phyloP scores from a whole-genome alignment of 2,797 vertebrate species.

The Moxostoma hubbsi region DNA sequence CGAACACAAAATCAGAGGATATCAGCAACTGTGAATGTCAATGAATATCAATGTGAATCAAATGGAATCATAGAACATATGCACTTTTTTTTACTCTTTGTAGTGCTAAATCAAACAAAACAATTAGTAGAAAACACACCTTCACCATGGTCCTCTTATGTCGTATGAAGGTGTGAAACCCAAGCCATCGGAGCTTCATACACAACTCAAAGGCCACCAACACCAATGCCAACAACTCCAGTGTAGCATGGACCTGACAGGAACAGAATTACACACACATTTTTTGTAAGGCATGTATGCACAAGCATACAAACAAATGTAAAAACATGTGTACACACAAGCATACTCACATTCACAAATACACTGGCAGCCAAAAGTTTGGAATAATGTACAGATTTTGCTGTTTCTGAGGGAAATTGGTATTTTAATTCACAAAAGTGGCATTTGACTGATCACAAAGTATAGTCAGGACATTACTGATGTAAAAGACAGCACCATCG shows the following conservation, averaged over 20 bases:
- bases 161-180: conserved; percentile 90
- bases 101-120: too few species aligned
- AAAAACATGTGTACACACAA: too few species aligned
- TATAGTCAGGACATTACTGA: too few species aligned
- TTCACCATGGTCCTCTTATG: conserved; percentile 99
- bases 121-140: conserved; percentile 67
- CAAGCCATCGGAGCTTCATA: conserved; percentile 97
- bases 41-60: neutral
- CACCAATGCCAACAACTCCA: conserved; percentile 90
- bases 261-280: neutral
- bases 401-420: too few species aligned
- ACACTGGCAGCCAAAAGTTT: too few species aligned
- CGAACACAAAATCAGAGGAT: conserved; percentile 16
- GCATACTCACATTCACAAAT: neutral
- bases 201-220: conserved; percentile 94
- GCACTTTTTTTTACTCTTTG: too few species aligned
- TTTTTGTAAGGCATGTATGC: neutral
- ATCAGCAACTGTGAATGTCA: neutral
- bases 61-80: neutral
- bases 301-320: neutral
- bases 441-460: too few species aligned
- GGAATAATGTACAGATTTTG: too few species aligned
- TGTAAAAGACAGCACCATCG: too few species aligned
- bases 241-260: conserved; percentile 90
- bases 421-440: too few species aligned